Conservation (phyloP, 64 coral and sea anemone species). For the Actinia equina region DNA sequence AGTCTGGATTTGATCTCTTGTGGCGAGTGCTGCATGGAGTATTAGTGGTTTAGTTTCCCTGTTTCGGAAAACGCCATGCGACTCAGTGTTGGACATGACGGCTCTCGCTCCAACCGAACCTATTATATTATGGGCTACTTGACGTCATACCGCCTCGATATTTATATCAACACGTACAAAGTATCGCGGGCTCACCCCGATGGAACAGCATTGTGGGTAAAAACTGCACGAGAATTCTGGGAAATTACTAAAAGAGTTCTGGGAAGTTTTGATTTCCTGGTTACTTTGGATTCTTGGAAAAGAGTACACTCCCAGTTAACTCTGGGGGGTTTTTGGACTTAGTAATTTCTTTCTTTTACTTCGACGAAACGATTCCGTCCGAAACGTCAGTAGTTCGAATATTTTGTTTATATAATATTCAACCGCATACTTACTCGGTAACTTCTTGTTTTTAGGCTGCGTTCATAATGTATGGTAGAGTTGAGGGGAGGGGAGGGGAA, state of each 20-base stretch:
- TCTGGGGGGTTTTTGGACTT: neutral
- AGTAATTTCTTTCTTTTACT: no score
- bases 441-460: no score
- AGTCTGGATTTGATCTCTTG: slow-evolving; percentile 98
- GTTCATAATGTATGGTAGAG: no score
- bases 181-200: slow-evolving; percentile 80
- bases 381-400: no score
- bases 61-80: slow-evolving; percentile 90
- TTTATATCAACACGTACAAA: slow-evolving; percentile 63
- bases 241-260: neutral
- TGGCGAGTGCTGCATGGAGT: slow-evolving; percentile 99
- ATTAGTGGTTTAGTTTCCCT: slow-evolving; percentile 48
- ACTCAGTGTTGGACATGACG: slow-evolving; percentile 98
- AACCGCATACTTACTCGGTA: no score
- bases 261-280: neutral
- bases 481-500: no score
- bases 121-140: slow-evolving; percentile 98
- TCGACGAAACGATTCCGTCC: no score
- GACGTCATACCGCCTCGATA: slow-evolving; percentile 90
- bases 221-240: neutral
- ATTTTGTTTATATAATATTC: no score
- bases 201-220: neutral
- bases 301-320: neutral
- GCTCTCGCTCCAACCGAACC: slow-evolving; percentile 56
- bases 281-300: neutral